Base-by-base conservation (phyloP, 2,113 vertebrate genomes). In the Crotalus tigris region DNA sequence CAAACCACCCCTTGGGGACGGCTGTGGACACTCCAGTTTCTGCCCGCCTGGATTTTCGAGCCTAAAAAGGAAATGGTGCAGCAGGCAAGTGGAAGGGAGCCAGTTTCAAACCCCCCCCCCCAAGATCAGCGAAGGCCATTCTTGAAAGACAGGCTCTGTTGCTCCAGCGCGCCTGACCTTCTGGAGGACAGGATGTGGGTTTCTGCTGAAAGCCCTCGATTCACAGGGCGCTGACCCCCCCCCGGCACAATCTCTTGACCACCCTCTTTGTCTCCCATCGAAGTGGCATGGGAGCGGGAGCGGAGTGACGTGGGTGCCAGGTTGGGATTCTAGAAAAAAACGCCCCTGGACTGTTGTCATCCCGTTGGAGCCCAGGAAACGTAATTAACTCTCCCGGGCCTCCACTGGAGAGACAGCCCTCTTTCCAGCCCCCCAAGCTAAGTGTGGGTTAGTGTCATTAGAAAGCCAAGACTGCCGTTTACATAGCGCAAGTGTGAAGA, bases 151-250 rank as follows among this genome's bases (percentile, higher is more conserved):
- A 54, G 57, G n/a, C 89, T 93, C 89, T 93, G 92, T 93, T 93
- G n/a, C 57, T 69, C 88, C 85, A 55, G 11, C 55, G 9, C 55
- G 55, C 92, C 81, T 93, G 92, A 93, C 92, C 92, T 93, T 93
- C 92, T 93, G 89, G 19, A 64, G 92, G 89, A 86, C 51, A 90
- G 92, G 89, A 90, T 90, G 92, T 93, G 89, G 92, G 92, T 19
- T 93, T 17, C 57, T 29, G n/a, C 81, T 93, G 89, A 93, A 90
- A 90, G 92, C 75, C 29, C 39, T 29, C 81, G 4, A 90, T 93
- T 93, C 88, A 93, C 81, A 69, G 44, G 89, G 53, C 13, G 19
- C 8, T 87, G 92, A 61, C 46, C 92, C 75, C 39, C 39, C 39
- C 55, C 39, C 11, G 23, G 75, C 46, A 51, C 88, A 19, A 39